A percentile compares a stretch with the other conserved stretches of the same genome.
These are phyloP conservation scores for Chloroceryle aenea DNA, from an alignment of 2,113 vertebrate genomes.

Conservation along the genomic window DNA sequence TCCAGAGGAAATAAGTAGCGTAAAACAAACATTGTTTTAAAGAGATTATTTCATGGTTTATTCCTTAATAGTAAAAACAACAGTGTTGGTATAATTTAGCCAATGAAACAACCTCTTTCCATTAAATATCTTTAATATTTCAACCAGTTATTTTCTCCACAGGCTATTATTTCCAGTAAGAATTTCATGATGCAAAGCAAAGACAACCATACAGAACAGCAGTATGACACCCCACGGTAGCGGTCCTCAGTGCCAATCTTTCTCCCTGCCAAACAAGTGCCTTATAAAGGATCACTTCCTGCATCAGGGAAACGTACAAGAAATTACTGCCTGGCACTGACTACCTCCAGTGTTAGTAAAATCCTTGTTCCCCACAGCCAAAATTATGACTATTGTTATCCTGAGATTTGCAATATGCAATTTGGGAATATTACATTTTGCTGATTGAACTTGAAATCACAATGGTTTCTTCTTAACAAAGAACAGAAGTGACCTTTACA, in stretches of 20 bases:
- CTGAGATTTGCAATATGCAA: not conserved
- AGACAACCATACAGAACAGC: not conserved
- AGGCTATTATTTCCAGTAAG: not conserved
- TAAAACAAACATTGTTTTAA: not conserved
- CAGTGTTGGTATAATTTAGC: not conserved
- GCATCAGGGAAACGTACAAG: accelerated
- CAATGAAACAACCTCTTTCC: not conserved
- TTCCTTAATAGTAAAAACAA: not conserved
- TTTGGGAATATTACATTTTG: not conserved
- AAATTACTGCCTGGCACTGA: accelerated
- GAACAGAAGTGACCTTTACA: not conserved
- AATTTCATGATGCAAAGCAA: not conserved
- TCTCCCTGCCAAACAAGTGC: not conserved
- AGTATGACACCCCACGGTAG: not conserved
- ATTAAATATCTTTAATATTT: not conserved
- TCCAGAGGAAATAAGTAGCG: not conserved
- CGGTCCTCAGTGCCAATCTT: not conserved
- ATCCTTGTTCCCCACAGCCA: not conserved
- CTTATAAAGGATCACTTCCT: not conserved
- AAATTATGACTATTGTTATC: accelerated
- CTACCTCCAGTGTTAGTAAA: not conserved
- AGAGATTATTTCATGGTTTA: not conserved
- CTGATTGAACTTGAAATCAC: not conserved
- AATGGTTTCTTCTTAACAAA: not conserved
- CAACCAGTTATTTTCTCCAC: not conserved